phyloP scores from a whole-genome alignment of 2,888 invertebrate species.

The Teinopalpus imperialis region DNA sequence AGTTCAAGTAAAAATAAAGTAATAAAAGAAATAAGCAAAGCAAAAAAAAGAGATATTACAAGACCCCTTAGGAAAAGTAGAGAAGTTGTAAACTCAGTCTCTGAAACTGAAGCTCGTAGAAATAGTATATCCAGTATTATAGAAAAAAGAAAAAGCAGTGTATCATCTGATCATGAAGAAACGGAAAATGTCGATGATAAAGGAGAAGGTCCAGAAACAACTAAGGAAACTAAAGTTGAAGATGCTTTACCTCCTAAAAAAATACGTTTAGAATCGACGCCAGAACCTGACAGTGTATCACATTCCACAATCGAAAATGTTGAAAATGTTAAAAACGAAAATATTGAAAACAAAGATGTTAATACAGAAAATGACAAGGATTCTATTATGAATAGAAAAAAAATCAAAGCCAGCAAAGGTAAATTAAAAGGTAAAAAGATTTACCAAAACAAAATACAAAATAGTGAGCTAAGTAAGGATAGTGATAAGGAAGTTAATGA shows the following conservation, averaged over 20 bases:
- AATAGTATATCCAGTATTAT: constrained; percentile 70
- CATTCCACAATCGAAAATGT: constrained; percentile 58
- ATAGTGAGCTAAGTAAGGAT: constrained; percentile 42
- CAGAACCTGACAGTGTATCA: constrained; percentile 59
- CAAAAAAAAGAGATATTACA: constrained; percentile 59
- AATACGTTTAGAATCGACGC: constrained; percentile 63
- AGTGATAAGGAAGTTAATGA: constrained; percentile 44
- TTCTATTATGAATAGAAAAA: constrained; percentile 59
- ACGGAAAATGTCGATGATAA: constrained; percentile 50
- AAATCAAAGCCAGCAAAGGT: constrained; percentile 68
- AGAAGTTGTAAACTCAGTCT: constrained; percentile 50
- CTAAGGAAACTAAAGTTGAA: constrained; percentile 55
- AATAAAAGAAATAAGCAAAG: constrained; percentile 60
- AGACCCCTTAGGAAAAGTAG: constrained; percentile 52
- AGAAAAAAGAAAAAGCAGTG: constrained; percentile 71
- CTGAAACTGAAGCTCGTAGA: constrained; percentile 59
- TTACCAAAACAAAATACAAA: constrained; percentile 34
- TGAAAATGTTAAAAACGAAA: constrained; percentile 48
- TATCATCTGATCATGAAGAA: constrained; percentile 69
- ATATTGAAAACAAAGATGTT: constrained; percentile 43
- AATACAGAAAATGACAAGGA: constrained; percentile 40
- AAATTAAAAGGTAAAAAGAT: constrained; percentile 67
- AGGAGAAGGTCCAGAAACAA: constrained; percentile 49
- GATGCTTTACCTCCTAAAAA: constrained; percentile 68
- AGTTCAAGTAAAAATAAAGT: constrained; percentile 55